Evolutionary conservation across 1,140 invertebrate species (phyloP), one percentile per base, ranked within the genome.

Genomic region (Ephestia elutella): DNA sequence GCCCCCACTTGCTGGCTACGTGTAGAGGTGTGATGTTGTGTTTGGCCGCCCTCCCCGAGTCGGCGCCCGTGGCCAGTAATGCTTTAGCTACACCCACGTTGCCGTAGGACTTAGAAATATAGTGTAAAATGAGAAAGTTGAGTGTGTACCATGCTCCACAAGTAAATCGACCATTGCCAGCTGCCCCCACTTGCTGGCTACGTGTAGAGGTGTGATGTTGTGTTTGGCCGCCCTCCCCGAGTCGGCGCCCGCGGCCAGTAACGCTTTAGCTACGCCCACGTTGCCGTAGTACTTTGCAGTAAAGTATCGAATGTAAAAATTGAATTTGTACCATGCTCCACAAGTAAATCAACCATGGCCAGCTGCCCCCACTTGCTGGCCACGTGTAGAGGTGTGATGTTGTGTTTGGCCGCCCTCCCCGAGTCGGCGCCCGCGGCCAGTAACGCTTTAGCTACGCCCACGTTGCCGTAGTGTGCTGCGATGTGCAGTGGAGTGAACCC

Each of bases 231-330:
- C 93, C 75, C 95, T 98, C 87, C 99, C 99, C 21, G 99, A 95
- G 90, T 99, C 96, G 20, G 98, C 98, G 20, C 96, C 96, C 79
- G 94, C 94, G 38, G 96, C 93, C 35, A 99, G 92, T 49, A 99
- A 90, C 60, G 99, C 91, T 60, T 92, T 94, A 48, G 97, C 98
- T 62, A 99, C 97, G 80, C 96, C 96, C 72, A 96, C 95, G 87
- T 99, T 99, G 20, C 98, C 98, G 90, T 99, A 99, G 90, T 99
- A 28, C n/a, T n/a, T n/a, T n/a, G n/a, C n/a, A n/a, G n/a, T n/a
- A n/a, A n/a, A n/a, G n/a, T 25, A 25, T 25, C 7, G 7, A 25
- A 25, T 3, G 2, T 3, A 8, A 8, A 32, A 32, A 9, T 32
- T 1, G 8, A 32, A 18, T 10, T 13, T 11, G 57, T 61, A 90